Evolutionary conservation across 2,888 invertebrate genomes (phyloP).

Genomic region (Archaeoteleia sp.): DNA sequence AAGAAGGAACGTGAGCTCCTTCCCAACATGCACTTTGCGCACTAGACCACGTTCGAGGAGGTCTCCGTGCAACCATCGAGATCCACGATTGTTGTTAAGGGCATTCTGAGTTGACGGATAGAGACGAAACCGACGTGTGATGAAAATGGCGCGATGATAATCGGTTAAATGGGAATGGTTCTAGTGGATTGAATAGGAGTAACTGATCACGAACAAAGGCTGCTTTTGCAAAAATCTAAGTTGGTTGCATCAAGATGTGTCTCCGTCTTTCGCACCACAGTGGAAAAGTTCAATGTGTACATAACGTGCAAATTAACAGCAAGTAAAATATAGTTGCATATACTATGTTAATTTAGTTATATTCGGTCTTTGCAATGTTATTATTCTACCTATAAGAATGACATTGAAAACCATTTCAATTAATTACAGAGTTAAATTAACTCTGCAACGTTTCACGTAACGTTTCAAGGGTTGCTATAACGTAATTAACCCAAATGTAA

Average conservation of each 20-base stretch:
- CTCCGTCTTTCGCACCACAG: slow-evolving; percentile 5
- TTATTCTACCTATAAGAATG: too few relatives aligned
- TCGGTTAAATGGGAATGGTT: slow-evolving; percentile 26
- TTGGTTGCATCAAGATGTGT: too few relatives aligned
- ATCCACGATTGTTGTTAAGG: slow-evolving; percentile 46
- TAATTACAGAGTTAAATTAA: too few relatives aligned
- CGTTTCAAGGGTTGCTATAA: too few relatives aligned
- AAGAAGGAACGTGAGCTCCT: slow-evolving; percentile 7
- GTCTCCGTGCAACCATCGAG: slow-evolving; percentile 14
- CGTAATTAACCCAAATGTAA: too few relatives aligned
- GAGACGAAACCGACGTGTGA: slow-evolving; percentile 44
- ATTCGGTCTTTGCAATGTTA: too few relatives aligned
- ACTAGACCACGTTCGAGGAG: too few relatives aligned
- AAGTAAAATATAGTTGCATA: too few relatives aligned
- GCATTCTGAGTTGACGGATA: slow-evolving; percentile 45
- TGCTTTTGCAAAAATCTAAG: slow-evolving; percentile 6
- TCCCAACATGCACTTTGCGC: slow-evolving; percentile 11
- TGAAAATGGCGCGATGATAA: slow-evolving; percentile 48
- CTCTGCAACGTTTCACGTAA: too few relatives aligned
- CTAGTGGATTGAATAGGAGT: slow-evolving; percentile 21
- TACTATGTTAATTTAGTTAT: too few relatives aligned
- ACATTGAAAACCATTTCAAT: too few relatives aligned
- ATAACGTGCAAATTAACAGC: too few relatives aligned
- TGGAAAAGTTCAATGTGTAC: neutral
- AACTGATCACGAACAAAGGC: slow-evolving; percentile 45